Evolutionary conservation across 1,140 invertebrate genomes (phyloP).

Genomic region (Galleria mellonella): DNA sequence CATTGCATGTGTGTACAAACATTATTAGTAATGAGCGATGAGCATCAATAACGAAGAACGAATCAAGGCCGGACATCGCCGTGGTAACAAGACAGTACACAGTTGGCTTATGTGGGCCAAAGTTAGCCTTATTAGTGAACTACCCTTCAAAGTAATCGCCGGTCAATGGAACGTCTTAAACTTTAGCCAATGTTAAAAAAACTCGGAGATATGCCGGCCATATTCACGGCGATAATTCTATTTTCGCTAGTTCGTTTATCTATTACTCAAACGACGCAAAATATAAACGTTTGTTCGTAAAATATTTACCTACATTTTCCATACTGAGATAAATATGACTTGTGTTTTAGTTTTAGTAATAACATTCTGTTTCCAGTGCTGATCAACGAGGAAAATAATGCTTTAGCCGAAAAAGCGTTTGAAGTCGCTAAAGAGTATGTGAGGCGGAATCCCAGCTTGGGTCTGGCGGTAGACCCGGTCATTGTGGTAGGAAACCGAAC

Average conservation of each 20-base stretch:
- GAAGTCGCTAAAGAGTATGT: slow-evolving; percentile 81
- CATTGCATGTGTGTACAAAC: slow-evolving; percentile 1
- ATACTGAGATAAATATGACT: too few species aligned
- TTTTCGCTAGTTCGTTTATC: slow-evolving; percentile 15
- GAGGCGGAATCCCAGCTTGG: slow-evolving; percentile 78
- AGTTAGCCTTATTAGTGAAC: not conserved
- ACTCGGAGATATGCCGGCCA: not conserved
- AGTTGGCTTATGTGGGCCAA: slow-evolving; percentile 5
- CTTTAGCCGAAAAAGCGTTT: slow-evolving; percentile 79
- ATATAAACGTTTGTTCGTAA: slow-evolving; percentile 76
- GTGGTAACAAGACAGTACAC: slow-evolving; percentile 53
- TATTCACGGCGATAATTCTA: slow-evolving; percentile 12
- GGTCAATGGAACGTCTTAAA: not conserved
- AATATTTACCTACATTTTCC: slow-evolving; percentile 1
- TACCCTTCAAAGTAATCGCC: not conserved
- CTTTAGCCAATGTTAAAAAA: not conserved
- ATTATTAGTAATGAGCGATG: slow-evolving; percentile 17
- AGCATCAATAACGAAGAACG: slow-evolving; percentile 43
- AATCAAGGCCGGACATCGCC: slow-evolving; percentile 57
- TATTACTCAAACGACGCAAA: slow-evolving; percentile 74
- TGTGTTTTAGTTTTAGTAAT: not conserved
- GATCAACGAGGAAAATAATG: slow-evolving; percentile 82
- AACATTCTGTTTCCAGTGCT: slow-evolving; percentile 74
- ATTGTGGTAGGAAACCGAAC: slow-evolving; percentile 79
- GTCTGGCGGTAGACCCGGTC: slow-evolving; percentile 77